A percentile compares a stretch with the other conserved stretches of the same genome.
phyloP scores from a whole-genome alignment of 1,140 invertebrate genomes.

The Sarcophaga bullata region DNA sequence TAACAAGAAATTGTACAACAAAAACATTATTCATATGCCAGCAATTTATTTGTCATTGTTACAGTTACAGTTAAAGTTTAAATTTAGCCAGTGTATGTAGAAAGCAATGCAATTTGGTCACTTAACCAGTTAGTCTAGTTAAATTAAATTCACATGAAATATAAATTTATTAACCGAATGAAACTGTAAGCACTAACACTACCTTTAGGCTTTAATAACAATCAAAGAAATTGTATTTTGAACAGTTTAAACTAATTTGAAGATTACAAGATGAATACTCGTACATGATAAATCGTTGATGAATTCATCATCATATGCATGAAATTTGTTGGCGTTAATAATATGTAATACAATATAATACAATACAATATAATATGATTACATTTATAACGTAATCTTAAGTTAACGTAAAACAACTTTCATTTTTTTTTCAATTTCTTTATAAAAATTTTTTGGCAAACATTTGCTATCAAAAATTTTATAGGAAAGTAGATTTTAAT shows the following conservation, averaged over 20 bases:
- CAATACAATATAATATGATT: conserved; percentile 11
- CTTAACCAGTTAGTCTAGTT: no score
- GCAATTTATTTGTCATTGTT: conserved; percentile 3
- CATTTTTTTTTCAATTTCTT: not conserved
- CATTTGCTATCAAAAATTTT: no score
- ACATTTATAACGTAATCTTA: not conserved
- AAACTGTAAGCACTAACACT: no score
- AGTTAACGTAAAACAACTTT: not conserved
- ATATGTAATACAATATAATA: conserved; percentile 16
- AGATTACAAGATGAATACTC: not conserved
- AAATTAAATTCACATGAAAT: no score
- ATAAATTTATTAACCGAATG: no score
- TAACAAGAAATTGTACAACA: not conserved
- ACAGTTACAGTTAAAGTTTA: not conserved
- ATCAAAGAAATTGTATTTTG: no score
- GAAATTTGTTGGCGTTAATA: not conserved
- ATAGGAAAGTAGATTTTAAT: no score
- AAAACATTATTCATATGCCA: not conserved
- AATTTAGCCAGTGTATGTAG: not conserved
- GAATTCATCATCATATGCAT: no score
- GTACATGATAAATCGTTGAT: not conserved
- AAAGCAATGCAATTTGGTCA: no score
- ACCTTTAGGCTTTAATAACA: no score
- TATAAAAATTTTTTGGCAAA: not conserved
- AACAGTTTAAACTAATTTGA: not conserved